phyloP scores from a whole-genome alignment of 2,888 invertebrate species.

The Ornithoptera alexandrae region DNA sequence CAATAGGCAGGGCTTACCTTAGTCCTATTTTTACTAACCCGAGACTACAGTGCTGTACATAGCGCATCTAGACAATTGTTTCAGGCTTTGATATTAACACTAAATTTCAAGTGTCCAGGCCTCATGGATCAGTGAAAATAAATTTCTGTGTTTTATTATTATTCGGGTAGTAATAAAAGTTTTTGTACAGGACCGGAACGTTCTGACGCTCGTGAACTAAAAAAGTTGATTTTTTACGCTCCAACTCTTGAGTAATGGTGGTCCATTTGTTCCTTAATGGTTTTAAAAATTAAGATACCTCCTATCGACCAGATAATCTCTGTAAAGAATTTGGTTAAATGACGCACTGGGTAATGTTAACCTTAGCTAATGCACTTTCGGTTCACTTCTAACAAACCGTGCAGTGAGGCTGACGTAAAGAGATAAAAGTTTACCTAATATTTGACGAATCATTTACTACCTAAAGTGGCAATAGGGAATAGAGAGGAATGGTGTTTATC shows the following conservation, averaged over 20 bases:
- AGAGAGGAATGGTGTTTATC: not conserved
- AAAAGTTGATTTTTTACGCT: slow-evolving; percentile 8
- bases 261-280: slow-evolving; percentile 25
- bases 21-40: too few species aligned
- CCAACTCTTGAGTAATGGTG: slow-evolving; percentile 17
- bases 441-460: slow-evolving; percentile 23
- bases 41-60: too few species aligned
- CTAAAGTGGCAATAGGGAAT: slow-evolving; percentile 7
- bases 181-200: not conserved
- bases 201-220: not conserved
- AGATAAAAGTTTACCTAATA: slow-evolving; percentile 12
- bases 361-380: not conserved
- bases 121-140: too few species aligned
- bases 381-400: too few species aligned
- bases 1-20: too few species aligned
- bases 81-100: too few species aligned
- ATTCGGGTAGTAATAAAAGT: too few species aligned
- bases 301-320: slow-evolving; percentile 18
- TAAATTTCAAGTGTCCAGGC: too few species aligned
- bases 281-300: slow-evolving; percentile 28
- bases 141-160: too few species aligned
- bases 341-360: not conserved
- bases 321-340: slow-evolving; percentile 11
- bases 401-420: not conserved
- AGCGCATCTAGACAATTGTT: too few species aligned